Conservation (phyloP, 1,140 invertebrate species). For the Rhynchophorus ferrugineus region DNA sequence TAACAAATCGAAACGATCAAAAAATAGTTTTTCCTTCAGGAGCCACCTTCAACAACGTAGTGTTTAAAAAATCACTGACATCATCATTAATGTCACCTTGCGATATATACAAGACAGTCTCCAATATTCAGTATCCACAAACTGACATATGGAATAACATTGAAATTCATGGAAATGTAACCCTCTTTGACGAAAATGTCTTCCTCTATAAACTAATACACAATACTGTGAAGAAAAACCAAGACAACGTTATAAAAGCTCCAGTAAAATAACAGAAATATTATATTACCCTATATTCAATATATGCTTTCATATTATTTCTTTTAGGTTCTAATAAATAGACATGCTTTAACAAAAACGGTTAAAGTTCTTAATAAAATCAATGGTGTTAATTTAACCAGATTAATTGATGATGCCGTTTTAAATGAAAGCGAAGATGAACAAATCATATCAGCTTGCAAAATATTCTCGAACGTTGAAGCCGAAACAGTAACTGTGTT, state of each 20-base stretch:
- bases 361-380: constrained; percentile 23
- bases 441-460: constrained; percentile 26
- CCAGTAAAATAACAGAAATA: background rate
- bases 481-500: constrained; percentile 14
- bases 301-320: background rate
- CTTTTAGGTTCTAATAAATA: constrained; percentile 24
- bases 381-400: constrained; percentile 29
- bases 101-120: constrained; percentile 22
- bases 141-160: constrained; percentile 21
- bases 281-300: background rate
- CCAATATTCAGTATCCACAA: constrained; percentile 24
- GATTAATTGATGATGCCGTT: constrained; percentile 32
- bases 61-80: constrained; percentile 22
- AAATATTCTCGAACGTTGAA: constrained; percentile 11
- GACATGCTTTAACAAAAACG: constrained; percentile 22
- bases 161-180: constrained; percentile 23
- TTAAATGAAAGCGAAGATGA: constrained; percentile 23
- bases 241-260: background rate
- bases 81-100: constrained; percentile 21
- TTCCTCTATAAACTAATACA: constrained; percentile 28
- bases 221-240: constrained; percentile 20
- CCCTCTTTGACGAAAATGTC: constrained; percentile 20
- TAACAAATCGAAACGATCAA: constrained; percentile 22
- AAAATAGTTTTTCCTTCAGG: constrained; percentile 16
- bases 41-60: constrained; percentile 16